Percentiles rank a stretch among this genome's conserved stretches.
phyloP scores from a whole-genome alignment of 2,888 invertebrate species.

The Oxyteleia sp. region DNA sequence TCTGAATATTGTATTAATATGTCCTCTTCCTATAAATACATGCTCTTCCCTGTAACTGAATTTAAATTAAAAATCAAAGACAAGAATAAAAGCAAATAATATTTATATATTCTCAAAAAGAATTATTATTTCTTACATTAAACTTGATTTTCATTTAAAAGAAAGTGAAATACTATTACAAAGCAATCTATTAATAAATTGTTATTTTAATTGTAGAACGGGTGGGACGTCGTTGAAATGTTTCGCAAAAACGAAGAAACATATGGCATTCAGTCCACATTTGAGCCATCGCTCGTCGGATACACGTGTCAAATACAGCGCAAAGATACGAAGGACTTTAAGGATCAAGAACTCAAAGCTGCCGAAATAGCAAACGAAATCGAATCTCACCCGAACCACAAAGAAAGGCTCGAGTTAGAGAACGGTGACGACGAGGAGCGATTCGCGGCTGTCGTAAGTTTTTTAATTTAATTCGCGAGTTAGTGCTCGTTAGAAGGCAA shows the following conservation, averaged over 20 bases:
- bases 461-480: conserved; percentile 39
- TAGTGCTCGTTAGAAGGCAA: conserved; percentile 8
- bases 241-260: conserved; percentile 96
- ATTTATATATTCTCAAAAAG: too few relatives aligned
- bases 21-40: too few relatives aligned
- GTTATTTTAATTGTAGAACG: conserved; percentile 89
- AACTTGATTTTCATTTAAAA: too few relatives aligned
- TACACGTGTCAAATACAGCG: conserved; percentile 96
- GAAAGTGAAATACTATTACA: conserved; percentile 12
- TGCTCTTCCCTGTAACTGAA: too few relatives aligned
- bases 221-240: conserved; percentile 99
- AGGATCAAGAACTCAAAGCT: conserved; percentile 95
- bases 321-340: conserved; percentile 95
- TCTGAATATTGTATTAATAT: too few relatives aligned
- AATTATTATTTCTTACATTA: too few relatives aligned
- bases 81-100: too few relatives aligned
- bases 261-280: conserved; percentile 97
- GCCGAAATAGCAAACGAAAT: conserved; percentile 97
- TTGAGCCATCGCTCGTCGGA: conserved; percentile 96
- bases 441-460: conserved; percentile 94
- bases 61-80: too few relatives aligned
- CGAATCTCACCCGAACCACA: conserved; percentile 94
- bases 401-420: conserved; percentile 94
- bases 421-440: conserved; percentile 97
- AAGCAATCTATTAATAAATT: not conserved